Evolutionary conservation across 2,888 invertebrate species (phyloP), one percentile per base, ranked within the genome.

Genomic region (Onchidella celtica): DNA sequence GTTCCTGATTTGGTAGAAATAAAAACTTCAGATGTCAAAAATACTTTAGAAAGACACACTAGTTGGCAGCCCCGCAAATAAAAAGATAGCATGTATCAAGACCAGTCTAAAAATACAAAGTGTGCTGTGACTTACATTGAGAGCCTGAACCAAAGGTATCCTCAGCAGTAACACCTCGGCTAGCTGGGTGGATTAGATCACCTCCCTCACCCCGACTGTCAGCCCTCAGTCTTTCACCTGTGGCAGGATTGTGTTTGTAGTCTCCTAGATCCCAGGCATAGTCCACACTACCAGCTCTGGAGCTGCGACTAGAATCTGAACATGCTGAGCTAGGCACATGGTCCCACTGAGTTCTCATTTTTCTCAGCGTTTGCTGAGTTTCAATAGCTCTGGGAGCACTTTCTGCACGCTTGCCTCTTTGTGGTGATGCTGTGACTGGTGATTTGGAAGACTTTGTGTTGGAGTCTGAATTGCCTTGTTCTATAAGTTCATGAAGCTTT

Each of bases 221-320:
- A 47, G 66, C 36, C 29, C 66, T 36, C 29, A 40, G 76, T 32
- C 76, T 76, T 1, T 77, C 69, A 38, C 76, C 76, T 40, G 76
- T 38, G 9, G 70, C 40, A 4, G 66, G 9, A 59, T 61, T 72
- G 29, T 55, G 32, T 4, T 29, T 68, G 47, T 81, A 81, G 66
- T 81, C 87, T 27, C 87, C 88, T 61, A 88, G 76, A 69, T 90
- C 90, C 90, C 90, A 90, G 0, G 88, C 87, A 17, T 89, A 84
- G 66, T 90, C 89, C 59, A 86, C 86, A 66, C 88, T 86, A 57
- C 86, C 84, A n/a, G 84, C 86, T 21, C 85, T 80, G 1, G 85
- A 86, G 63, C 84, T 84, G 38, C 83, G 78, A 36, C 77, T 76
- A 9, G 84, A 85, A 75, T 85, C 82, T 24, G 84, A 84, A 38